Evolutionary conservation across 92 coral and sea anemone genomes (phyloP), one percentile per base, ranked within the genome.

Genomic region (Porites lobata): DNA sequence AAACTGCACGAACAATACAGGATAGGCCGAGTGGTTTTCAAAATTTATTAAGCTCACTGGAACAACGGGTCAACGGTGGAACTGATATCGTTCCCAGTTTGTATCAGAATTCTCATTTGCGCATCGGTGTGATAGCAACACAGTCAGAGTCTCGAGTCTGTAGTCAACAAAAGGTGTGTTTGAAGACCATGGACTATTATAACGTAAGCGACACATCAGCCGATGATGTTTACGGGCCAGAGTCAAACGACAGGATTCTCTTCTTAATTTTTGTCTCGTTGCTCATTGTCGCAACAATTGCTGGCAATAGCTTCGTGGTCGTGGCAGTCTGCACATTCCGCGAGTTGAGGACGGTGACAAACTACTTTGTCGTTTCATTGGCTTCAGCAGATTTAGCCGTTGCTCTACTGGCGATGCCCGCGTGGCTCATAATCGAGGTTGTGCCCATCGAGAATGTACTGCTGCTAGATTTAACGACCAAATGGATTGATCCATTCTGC

Each of bases 311-410:
- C 74, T 83, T 94, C 62, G 98, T 95, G 21, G 93, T 93, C 51
- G 75, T 90, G 64, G 98, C 98, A 38, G 93, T 95, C 6, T 93
- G 93, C 72, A 85, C 94, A 21, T 91, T 95, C 80, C 94, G 98
- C n/a, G 96, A 94, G 10, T 90, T 95, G 15, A 81, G 98, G 50
- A 95, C 98, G 14, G 96, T 95, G 61, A 95, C 98, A 14, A 95
- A 95, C 88, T 92, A 88, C 72, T 95, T 95, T 68, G 94, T 95
- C 6, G 85, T 95, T 64, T 93, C 98, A 0, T 86, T 95, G 20
- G 95, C 98, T 18, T 67, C 94, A 68, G 98, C 98, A 7, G 98
- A 95, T 64, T 65, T 95, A 19, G 80, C 96, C 38, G 98, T 95
- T 10, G 98, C 96, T 18, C 69, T 95, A 5, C 65, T 95, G 47